Conservation (phyloP, 2,113 vertebrate species). For the Cololabis saira region DNA sequence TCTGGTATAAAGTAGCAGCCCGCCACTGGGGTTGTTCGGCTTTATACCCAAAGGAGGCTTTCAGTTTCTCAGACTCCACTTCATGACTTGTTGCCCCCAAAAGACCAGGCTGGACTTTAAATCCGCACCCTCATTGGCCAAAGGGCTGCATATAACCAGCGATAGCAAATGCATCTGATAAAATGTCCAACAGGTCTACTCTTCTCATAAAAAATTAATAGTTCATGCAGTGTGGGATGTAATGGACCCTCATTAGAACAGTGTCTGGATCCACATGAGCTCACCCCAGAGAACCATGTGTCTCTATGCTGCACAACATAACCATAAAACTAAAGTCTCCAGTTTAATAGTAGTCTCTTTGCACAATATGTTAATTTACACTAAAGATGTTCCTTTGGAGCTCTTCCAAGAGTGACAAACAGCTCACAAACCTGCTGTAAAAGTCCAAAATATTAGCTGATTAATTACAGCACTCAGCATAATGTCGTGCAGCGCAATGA, state of each 20-base stretch:
- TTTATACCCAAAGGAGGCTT: constrained; percentile 1
- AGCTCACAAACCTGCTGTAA: constrained; percentile 19
- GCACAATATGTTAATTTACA: constrained; percentile 61
- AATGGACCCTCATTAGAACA: constrained; percentile 69
- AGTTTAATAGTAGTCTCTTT: constrained; percentile 43
- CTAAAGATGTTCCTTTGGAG: constrained; percentile 49
- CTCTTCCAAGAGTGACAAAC: constrained; percentile 38
- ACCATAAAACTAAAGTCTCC: constrained; percentile 61
- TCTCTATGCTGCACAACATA: constrained; percentile 49
- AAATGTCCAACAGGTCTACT: constrained; percentile 50
- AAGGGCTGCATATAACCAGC: constrained; percentile 34
- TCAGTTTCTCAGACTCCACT: constrained; percentile 6
- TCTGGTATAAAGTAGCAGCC: background rate
- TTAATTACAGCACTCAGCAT: constrained; percentile 34
- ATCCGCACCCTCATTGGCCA: constrained; percentile 7
- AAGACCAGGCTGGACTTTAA: background rate
- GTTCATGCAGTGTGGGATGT: constrained; percentile 51
- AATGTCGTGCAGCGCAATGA: background rate
- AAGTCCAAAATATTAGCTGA: constrained; percentile 26
- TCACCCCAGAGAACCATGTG: constrained; percentile 56
- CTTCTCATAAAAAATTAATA: constrained; percentile 74
- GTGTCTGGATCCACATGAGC: constrained; percentile 62
- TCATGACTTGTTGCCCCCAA: constrained; percentile 18
- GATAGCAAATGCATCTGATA: constrained; percentile 35
- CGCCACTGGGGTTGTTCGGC: background rate